Base-by-base conservation (phyloP, 2,113 vertebrate species). In the Dipodomys merriami region DNA sequence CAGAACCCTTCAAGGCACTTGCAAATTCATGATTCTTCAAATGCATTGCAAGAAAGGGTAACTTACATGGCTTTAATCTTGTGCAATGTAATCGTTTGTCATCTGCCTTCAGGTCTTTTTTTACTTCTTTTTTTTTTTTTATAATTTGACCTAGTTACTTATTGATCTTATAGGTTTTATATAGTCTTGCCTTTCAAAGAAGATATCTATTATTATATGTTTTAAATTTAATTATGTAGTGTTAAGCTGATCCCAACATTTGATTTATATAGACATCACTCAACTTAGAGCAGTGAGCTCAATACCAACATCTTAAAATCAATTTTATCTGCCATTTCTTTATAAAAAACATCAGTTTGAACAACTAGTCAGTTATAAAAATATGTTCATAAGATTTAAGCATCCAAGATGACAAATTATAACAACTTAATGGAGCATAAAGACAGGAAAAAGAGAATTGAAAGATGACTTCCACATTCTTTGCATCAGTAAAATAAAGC, bases 1-100 rank as follows among this genome's bases (percentile, higher is more conserved):
- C 69, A 96, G 35, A 93, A 78, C 67, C 53, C 53, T 95, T 46
- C 71, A 88, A 60, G 27, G 39, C 62, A 77, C 57, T 97, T 95
- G 83, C 29, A 95, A 92, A 49, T 39, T 94, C 35, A 53, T 57
- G 33, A 95, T 85, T 88, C 67, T 74, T 86, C 49, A 79, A 89
- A 33, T 71, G n/a, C 80, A 7, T 15, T 74, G 33, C 69, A 83
- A 76, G 76, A 78, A 94, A 96, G 49, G 0, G 0, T 92, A 60
- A 72, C 64, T 83, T 1, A 76, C 27, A 92, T 57, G 18, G 77
- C 64, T 77, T 94, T 91, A 83, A 74, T 39, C 13, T 23, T 96
- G 39, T 39, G 39, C 39, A 39, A 39, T 39, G 39, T 39, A 39
- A 39, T 39, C 39, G 39, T 39, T 94, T 84, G 80, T 30, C 96